These are phyloP conservation scores for Lycorma delicatula DNA, from an alignment of 1,140 invertebrate genomes.

Conservation along the genomic window DNA sequence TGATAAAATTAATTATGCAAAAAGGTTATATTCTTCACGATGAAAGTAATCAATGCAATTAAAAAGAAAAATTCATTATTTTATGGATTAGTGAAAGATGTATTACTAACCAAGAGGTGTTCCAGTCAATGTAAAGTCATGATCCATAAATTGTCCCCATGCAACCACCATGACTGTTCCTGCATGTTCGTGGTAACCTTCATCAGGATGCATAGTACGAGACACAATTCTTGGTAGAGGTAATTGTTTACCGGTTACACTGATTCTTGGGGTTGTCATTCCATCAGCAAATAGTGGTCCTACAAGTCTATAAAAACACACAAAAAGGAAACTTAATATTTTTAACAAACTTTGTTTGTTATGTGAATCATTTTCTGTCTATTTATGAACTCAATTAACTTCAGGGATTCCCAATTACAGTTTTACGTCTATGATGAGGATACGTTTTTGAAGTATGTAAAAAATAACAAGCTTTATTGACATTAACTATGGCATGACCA, in stretches of 20 bases:
- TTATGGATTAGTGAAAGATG: neutral
- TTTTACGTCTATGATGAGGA: too few relatives aligned
- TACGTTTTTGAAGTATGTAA: too few relatives aligned
- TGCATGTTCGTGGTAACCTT: constrained; percentile 87
- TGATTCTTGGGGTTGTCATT: constrained; percentile 69
- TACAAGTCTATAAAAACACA: constrained; percentile 48
- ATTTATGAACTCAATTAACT: too few relatives aligned
- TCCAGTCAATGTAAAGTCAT: constrained; percentile 82
- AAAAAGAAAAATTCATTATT: too few relatives aligned
- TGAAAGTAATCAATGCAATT: too few relatives aligned
- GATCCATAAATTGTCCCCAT: constrained; percentile 92
- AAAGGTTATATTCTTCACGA: too few relatives aligned
- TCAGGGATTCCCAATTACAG: too few relatives aligned
- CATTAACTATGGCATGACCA: too few relatives aligned
- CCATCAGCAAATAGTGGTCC: constrained; percentile 71
- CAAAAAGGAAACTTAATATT: neutral
- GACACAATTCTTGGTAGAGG: constrained; percentile 77
- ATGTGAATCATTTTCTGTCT: too few relatives aligned
- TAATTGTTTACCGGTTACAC: constrained; percentile 59
- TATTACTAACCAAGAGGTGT: constrained; percentile 63
- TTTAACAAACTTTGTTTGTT: too few relatives aligned
- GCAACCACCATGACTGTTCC: constrained; percentile 88
- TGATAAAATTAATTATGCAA: too few relatives aligned
- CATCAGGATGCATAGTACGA: constrained; percentile 81
- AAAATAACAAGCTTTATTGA: too few relatives aligned